These are phyloP conservation scores for Berghia stephanieae DNA, from an alignment of 1,140 invertebrate genomes.

Conservation along the genomic window DNA sequence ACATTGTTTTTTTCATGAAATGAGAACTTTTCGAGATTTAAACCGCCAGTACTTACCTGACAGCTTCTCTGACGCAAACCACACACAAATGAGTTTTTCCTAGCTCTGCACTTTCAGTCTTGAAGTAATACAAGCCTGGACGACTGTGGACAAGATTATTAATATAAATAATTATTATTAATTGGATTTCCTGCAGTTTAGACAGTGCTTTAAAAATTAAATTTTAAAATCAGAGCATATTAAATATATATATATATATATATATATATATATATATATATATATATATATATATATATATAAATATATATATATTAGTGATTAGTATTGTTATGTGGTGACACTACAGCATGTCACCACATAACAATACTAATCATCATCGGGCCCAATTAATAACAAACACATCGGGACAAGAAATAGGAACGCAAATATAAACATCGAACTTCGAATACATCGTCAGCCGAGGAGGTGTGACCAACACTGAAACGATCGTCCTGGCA, in stretches of 20 bases:
- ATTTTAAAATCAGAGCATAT: too few species aligned
- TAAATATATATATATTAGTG: background rate
- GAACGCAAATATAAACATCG: too few species aligned
- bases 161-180: background rate
- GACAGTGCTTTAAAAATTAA: too few species aligned
- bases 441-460: too few species aligned
- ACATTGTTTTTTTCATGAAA: background rate
- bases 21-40: background rate
- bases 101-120: conserved; percentile 55
- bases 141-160: conserved; percentile 45
- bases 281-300: background rate
- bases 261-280: background rate
- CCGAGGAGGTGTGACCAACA: too few species aligned
- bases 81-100: conserved; percentile 59
- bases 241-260: background rate
- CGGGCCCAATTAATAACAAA: too few species aligned
- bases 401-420: too few species aligned
- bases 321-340: too few species aligned
- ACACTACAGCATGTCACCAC: too few species aligned
- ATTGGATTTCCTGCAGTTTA: too few species aligned
- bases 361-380: too few species aligned
- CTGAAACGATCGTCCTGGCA: too few species aligned
- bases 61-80: conserved; percentile 59
- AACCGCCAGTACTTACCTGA: conserved; percentile 47
- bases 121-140: conserved; percentile 64